Conservation (phyloP, 2,113 vertebrate species). For the Campylorhamphus procurvoides region DNA sequence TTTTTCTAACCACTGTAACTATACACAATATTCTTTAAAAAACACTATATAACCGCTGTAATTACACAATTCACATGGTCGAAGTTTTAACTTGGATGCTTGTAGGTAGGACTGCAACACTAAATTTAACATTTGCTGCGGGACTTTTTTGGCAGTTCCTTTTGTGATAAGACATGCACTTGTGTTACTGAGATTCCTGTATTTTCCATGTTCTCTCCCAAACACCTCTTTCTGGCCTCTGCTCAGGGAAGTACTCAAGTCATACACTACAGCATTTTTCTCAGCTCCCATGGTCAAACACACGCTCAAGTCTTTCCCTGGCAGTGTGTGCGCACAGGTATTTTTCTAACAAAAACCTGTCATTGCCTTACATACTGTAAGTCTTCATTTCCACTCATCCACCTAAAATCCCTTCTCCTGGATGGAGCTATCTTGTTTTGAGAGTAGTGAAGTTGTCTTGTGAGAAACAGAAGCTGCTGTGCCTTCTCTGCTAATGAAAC, state of each 20-base stretch:
- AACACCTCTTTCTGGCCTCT: not conserved
- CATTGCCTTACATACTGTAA: not conserved
- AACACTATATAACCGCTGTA: constrained; percentile 9
- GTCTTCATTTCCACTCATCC: not conserved
- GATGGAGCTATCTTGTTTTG: not conserved
- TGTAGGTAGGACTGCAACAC: not conserved
- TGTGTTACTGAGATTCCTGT: not conserved
- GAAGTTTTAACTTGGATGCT: not conserved
- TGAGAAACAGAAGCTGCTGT: not conserved
- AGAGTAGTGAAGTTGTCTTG: not conserved
- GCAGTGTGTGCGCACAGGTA: not conserved
- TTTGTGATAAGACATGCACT: not conserved
- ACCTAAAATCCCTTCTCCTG: not conserved
- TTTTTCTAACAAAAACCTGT: not conserved
- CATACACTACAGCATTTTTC: fast-evolving
- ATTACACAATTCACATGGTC: not conserved
- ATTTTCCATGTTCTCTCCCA: not conserved
- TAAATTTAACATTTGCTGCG: not conserved
- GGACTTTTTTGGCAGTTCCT: not conserved
- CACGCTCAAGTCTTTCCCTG: not conserved
- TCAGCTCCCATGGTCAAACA: not conserved
- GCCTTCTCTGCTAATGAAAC: not conserved
- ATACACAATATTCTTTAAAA: constrained; percentile 34
- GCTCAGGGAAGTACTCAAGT: not conserved
- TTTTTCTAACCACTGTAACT: constrained; percentile 35